Evolutionary conservation across 2,888 invertebrate genomes (phyloP), one percentile per base, ranked within the genome.

Genomic region (Taenaris catops): DNA sequence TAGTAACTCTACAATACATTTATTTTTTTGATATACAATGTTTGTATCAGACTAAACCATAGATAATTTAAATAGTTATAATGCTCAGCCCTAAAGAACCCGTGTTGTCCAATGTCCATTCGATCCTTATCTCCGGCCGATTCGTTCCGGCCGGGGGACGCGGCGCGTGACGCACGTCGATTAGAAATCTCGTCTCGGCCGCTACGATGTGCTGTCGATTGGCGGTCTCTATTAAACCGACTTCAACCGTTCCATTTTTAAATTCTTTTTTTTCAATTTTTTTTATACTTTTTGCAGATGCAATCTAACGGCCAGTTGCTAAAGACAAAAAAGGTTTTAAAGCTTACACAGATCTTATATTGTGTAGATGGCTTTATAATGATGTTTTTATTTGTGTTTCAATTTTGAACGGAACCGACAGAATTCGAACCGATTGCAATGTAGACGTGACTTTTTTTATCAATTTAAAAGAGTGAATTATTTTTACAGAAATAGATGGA

Each of bases 131-230:
- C 74, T 69, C 54, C 56, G 55, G 52, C 36, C 53, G 58, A 67
- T 70, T 66, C 62, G 73, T 69, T 70, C 62, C 68, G 70, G 61
- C 47, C 54, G 55, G 58, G 49, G 60, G 69, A 66, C 61, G 50
- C 61, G 53, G 63, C 64, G 78, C 76, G 76, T 74, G 76, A 75
- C 76, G 70, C 53, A 47, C 50, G 58, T 49, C 65, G 63, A 73
- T 72, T 75, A 73, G 74, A 75, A 74, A 74, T 68, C 74, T 70
- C 60, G 58, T 54, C 64, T 64, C 61, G 63, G 63, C 68, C 64
- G 58, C 47, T 44, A 46, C 53, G 50, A 49, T 49, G 51, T 47
- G 50, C 51, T 48, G 59, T 48, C 56, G 61, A 62, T 58, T 55
- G 55, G 55, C 59, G 51, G 52, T 55, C 58, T 60, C 48, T 58